phyloP scores from a whole-genome alignment of 2,797 vertebrate species.

The Rhinophrynus dorsalis region DNA sequence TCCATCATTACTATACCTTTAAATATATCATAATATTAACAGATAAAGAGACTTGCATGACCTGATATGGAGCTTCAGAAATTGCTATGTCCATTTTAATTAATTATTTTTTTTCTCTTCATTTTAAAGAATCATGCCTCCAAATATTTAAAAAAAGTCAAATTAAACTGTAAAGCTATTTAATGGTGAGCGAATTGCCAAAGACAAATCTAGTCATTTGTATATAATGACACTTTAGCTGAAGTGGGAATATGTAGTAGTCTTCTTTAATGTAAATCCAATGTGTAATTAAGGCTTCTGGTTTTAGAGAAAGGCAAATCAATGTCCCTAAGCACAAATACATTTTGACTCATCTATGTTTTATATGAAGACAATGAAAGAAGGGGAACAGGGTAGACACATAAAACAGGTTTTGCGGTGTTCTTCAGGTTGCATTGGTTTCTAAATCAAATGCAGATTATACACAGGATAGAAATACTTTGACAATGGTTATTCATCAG shows the following conservation, averaged over 20 bases:
- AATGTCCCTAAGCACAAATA: constrained; percentile 6
- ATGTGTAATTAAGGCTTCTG: constrained; percentile 29
- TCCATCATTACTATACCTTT: too few species aligned
- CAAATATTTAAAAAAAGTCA: neutral
- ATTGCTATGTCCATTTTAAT: too few species aligned
- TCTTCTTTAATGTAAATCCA: constrained; percentile 31
- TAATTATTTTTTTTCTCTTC: neutral
- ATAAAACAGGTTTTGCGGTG: too few species aligned
- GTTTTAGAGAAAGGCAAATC: constrained; percentile 21
- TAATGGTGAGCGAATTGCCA: neutral
- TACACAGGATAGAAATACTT: neutral
- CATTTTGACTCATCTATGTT: constrained; percentile 7
- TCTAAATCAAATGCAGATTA: constrained; percentile 12
- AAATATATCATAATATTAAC: too few species aligned
- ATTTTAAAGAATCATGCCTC: too few species aligned
- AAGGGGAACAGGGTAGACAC: too few species aligned
- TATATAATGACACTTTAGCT: neutral
- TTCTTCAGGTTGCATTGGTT: constrained; percentile 9
- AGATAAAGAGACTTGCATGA: too few species aligned
- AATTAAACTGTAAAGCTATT: neutral
- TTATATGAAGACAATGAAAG: too few species aligned
- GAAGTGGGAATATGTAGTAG: neutral
- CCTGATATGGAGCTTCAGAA: too few species aligned
- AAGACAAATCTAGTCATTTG: neutral
- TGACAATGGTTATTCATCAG: neutral